Percentiles rank a stretch among this genome's conserved stretches.
Evolutionary conservation across 2,113 vertebrate species (phyloP).

Genomic region (Erythrocercus mccallii): DNA sequence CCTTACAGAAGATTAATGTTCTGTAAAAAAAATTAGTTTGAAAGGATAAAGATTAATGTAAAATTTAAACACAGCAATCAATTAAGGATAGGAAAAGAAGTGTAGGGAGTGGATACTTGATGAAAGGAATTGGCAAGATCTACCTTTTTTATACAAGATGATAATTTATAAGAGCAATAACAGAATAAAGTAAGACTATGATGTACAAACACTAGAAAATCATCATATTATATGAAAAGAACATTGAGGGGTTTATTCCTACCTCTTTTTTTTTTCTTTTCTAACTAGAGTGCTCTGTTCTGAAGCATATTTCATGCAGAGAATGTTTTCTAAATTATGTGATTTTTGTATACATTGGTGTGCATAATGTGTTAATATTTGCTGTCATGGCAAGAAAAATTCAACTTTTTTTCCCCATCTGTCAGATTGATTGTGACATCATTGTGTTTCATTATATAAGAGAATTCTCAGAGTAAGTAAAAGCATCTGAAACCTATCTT

Average conservation of each 20-base stretch:
- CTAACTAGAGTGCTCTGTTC: background rate
- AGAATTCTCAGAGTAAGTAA: background rate
- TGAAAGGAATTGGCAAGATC: background rate
- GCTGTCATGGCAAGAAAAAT: background rate
- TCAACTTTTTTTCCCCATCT: background rate
- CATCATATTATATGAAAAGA: background rate
- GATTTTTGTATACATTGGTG: background rate
- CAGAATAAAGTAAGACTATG: background rate
- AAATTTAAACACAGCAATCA: background rate
- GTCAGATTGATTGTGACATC: background rate
- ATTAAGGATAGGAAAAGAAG: background rate
- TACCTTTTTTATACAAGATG: background rate
- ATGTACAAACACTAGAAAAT: background rate
- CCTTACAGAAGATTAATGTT: background rate
- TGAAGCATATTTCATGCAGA: background rate
- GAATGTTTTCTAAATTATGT: background rate
- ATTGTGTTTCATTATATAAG: background rate
- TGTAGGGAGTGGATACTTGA: background rate
- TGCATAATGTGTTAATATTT: background rate
- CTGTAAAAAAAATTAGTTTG: background rate
- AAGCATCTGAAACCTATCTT: background rate
- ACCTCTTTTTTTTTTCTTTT: background rate
- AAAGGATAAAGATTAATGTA: background rate
- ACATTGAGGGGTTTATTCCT: fast-evolving
- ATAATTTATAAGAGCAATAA: background rate